Conservation (phyloP, 2,113 vertebrate genomes). For the Neodon shergylaensis region DNA sequence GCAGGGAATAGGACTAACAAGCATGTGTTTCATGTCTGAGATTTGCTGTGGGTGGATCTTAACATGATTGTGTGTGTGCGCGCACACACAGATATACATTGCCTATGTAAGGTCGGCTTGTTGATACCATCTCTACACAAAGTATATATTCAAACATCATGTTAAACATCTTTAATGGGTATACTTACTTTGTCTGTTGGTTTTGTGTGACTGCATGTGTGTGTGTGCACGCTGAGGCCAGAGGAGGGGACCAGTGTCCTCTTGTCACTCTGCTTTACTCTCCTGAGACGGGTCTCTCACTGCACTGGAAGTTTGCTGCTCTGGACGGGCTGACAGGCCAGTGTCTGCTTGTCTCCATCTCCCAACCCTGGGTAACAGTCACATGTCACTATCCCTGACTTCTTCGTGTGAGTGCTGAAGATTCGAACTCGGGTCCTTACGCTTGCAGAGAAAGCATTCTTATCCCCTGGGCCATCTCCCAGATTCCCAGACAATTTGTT, state of each 20-base stretch:
- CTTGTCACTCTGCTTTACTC: background rate
- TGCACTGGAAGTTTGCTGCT: background rate
- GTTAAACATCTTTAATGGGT: background rate
- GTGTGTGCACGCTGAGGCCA: background rate
- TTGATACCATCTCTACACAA: background rate
- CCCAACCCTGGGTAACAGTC: background rate
- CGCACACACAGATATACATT: background rate
- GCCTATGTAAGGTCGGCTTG: background rate
- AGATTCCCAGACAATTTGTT: background rate
- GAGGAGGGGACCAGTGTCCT: background rate
- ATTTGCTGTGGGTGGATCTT: background rate
- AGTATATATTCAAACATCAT: background rate
- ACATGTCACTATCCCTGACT: background rate
- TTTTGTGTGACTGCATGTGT: background rate
- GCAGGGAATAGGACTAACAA: background rate
- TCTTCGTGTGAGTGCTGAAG: background rate
- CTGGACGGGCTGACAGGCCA: background rate
- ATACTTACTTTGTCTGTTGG: background rate
- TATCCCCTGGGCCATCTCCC: background rate
- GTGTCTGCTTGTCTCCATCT: background rate
- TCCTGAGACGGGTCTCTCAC: background rate
- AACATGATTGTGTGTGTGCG: background rate
- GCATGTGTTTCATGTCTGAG: background rate
- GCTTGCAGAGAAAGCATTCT: background rate
- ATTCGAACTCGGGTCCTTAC: background rate